Evolutionary conservation across 92 coral and sea anemone species (phyloP).

Genomic region (Nematostella vectensis): DNA sequence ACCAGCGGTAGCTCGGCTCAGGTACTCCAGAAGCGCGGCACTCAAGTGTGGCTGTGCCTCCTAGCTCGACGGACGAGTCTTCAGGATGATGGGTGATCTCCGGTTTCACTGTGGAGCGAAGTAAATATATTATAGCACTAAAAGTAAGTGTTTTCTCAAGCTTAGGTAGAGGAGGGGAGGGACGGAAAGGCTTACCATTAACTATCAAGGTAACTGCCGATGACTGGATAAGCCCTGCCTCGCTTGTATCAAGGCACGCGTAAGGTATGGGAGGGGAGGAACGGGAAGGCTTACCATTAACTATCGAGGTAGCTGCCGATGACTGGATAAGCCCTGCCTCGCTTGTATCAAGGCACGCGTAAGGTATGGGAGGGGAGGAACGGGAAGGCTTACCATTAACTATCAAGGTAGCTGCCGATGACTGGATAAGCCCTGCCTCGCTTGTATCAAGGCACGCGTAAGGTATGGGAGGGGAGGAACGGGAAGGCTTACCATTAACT

Average conservation of each 20-base stretch:
- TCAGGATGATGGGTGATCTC: constrained; percentile 60
- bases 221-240: constrained; percentile 82
- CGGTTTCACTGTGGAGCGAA: constrained; percentile 45
- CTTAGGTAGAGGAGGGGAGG: too few relatives aligned
- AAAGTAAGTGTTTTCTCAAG: background rate
- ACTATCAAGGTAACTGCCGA: constrained; percentile 37
- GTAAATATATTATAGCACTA: background rate
- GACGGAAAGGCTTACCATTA: constrained; percentile 73
- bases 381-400: constrained; percentile 82
- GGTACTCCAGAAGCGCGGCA: constrained; percentile 82
- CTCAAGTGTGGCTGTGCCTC: constrained; percentile 36
- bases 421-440: constrained; percentile 77
- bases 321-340: constrained; percentile 84
- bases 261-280: too few relatives aligned
- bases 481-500: constrained; percentile 84
- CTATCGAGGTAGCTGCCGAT: constrained; percentile 28
- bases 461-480: too few relatives aligned
- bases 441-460: constrained; percentile 79
- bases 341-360: constrained; percentile 74
- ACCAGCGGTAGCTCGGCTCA: constrained; percentile 61
- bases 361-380: too few relatives aligned
- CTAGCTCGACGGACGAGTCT: constrained; percentile 57
- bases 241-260: constrained; percentile 70
- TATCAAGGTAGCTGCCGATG: constrained; percentile 31
- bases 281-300: constrained; percentile 77